Base-by-base conservation (phyloP, 2,797 vertebrate genomes). In the Syngnathus acus region DNA sequence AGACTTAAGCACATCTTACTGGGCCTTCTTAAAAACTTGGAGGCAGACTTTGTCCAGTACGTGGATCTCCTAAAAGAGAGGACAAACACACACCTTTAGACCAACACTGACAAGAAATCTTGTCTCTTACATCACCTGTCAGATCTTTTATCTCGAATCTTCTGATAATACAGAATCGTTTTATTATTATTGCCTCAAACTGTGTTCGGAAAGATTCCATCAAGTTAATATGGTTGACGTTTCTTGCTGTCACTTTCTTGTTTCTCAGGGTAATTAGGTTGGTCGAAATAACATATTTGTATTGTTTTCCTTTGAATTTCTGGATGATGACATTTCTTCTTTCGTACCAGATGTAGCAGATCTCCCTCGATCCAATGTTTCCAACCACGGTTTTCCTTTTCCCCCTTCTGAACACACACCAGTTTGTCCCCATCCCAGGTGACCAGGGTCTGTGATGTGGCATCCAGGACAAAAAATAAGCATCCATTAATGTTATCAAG, bases 361-460 rank as follows among this genome's bases (percentile, higher is more conserved):
- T 94, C 94, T 69, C 93, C 97, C 72, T 98, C 95, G 5, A 99
- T 90, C 97, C 97, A 99, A 0, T 97, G 94, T 74, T 75, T 96
- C 97, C 97, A 99, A 72, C 97, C 95, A 0, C 97, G 93, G 65
- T 98, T 98, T 14, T 89, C 88, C 77, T 99, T 99, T 68, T 98
- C 97, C 0, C 97, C 97, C 60, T 94, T 95, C 86, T 98, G 95
- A 51, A 96, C 91, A 59, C 92, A 93, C 63, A 96, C 81, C 54
- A 98, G 87, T 73, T 92, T 93, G 75, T 98, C 92, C 2, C 95
- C 96, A 1, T 99, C 94, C 95, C 96, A 97, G 72, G 67, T 90
- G 65, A 99, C 88, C 66, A 94, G 74, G 0, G 94, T 85, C 97
- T 99, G 79, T 63, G 62, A 67, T 9, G 47, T 38, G 53, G 67